phyloP scores from a whole-genome alignment of 2,113 vertebrate genomes.

The Pangasianodon gigas region DNA sequence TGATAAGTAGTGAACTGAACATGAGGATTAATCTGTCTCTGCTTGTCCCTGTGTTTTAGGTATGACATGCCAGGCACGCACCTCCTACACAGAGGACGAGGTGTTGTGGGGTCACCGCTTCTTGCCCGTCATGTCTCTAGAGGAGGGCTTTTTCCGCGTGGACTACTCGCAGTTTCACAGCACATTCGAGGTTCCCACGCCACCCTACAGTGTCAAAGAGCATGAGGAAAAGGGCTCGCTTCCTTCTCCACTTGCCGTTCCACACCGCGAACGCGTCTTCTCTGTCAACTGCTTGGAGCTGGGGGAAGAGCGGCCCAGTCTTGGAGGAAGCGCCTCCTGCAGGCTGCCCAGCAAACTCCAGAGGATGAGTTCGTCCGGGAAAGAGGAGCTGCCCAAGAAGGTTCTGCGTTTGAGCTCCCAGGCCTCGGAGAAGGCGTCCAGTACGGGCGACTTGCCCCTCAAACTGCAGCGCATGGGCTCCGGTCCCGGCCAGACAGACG shows the following conservation, averaged over 20 bases:
- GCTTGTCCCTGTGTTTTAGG: constrained; percentile 66
- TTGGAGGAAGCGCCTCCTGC: constrained; percentile 57
- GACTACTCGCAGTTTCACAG: constrained; percentile 90
- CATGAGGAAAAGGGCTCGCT: constrained; percentile 79
- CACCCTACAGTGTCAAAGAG: constrained; percentile 84
- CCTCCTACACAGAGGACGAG: constrained; percentile 87
- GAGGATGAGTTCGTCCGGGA: constrained; percentile 78
- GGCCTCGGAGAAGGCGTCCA: constrained; percentile 76
- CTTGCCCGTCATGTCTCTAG: constrained; percentile 87
- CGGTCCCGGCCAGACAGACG: constrained; percentile 63
- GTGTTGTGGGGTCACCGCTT: constrained; percentile 90
- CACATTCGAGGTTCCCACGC: constrained; percentile 85
- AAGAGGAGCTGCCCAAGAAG: constrained; percentile 77
- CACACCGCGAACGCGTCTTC: constrained; percentile 73
- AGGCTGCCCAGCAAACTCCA: constrained; percentile 82
- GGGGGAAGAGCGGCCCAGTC: constrained; percentile 53
- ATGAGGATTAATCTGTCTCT: neutral
- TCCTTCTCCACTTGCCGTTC: constrained; percentile 71
- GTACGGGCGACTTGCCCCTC: constrained; percentile 80
- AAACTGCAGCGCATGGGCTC: constrained; percentile 79
- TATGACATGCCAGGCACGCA: constrained; percentile 89
- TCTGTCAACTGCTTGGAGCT: constrained; percentile 78
- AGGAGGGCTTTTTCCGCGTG: constrained; percentile 86
- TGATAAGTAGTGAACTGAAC: constrained; percentile 10
- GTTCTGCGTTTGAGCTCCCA: constrained; percentile 75